Base-by-base conservation (phyloP, 2,797 vertebrate species). In the Pseudopleuronectes americanus region DNA sequence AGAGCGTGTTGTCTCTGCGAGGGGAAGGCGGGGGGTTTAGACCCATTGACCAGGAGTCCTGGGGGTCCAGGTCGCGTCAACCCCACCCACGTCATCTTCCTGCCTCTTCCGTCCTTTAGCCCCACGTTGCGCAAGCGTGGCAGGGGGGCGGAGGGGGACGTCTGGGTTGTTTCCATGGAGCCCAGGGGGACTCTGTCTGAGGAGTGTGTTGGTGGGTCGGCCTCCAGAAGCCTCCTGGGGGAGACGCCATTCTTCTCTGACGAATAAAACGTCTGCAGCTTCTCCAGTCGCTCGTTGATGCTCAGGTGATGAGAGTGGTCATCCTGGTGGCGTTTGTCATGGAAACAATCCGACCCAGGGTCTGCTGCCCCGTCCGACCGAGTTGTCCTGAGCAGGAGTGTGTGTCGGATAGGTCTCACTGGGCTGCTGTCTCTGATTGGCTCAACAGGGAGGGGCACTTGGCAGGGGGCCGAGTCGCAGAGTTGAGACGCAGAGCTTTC, bases 71-170 rank as follows among this genome's bases (percentile, higher is more conserved):
- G 87, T 28, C 79, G 87, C 53, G 89, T 89, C 71, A 89, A 22
- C 17, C 90, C 90, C 1, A 92, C 83, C 89, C 93, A 96, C 1
- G 93, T 94, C 71, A 93, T 89, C 79, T 95, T 96, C 80, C 93
- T 92, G 13, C 81, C 77, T 6, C 65, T 74, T 7, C 71, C 86
- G 4, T 95, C 91, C 84, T 92, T 95, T 0, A 84, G 76, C 12
- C 79, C 85, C 9, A 80, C 38, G 23, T 94, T 91, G 31, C 52
- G 87, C 57, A 96, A 67, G 21, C 86, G 94, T 2, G 94, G 93
- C 64, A 96, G 87, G 0, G 90, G 90, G 0, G 84, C 77, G 0
- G 88, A 80, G 16, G 89, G 83, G 0, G 89, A 82, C 0, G 76
- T 41, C 23, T 86, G 84, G 1, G 79, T 47, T 8, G 64, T 83